Percentiles rank a stretch among this genome's conserved stretches.
Evolutionary conservation across 1,140 invertebrate genomes (phyloP).

Genomic region (Saxidomus purpurata): DNA sequence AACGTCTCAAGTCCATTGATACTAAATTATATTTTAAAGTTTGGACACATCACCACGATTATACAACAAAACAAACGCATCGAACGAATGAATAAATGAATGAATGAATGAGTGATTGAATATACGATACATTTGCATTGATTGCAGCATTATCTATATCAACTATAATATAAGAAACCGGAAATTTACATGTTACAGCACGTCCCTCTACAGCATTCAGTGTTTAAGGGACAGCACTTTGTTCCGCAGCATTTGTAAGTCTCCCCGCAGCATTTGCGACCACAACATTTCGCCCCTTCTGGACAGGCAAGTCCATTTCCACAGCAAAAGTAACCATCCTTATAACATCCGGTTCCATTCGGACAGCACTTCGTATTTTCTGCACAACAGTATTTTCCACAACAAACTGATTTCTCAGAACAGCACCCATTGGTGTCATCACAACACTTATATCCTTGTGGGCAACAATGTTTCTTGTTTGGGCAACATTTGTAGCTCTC

Average conservation of each 20-base stretch:
- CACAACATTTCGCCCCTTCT: constrained; percentile 26
- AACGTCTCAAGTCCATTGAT: too few species aligned
- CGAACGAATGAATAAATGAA: too few species aligned
- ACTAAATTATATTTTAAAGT: too few species aligned
- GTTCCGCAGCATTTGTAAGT: constrained; percentile 25
- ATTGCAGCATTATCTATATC: too few species aligned
- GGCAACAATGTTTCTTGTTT: constrained; percentile 57
- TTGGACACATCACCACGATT: too few species aligned
- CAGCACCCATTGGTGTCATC: constrained; percentile 44
- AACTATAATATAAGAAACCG: too few species aligned
- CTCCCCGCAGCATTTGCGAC: not conserved
- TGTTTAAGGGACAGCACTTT: not conserved
- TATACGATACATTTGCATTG: too few species aligned
- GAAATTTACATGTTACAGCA: constrained; percentile 46
- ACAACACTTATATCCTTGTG: constrained; percentile 39
- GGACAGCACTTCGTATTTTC: constrained; percentile 50
- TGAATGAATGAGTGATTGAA: too few species aligned
- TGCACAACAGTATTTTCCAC: constrained; percentile 52
- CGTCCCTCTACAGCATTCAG: constrained; percentile 19
- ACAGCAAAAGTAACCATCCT: constrained; percentile 40
- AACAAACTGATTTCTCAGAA: constrained; percentile 33
- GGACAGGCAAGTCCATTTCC: constrained; percentile 48
- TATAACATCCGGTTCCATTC: constrained; percentile 48
- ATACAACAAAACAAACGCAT: too few species aligned
- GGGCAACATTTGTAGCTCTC: constrained; percentile 38